Percentiles rank a stretch among this genome's conserved stretches.
phyloP scores from a whole-genome alignment of 2,797 vertebrate species.

The Ctenopoma kingsleyae region DNA sequence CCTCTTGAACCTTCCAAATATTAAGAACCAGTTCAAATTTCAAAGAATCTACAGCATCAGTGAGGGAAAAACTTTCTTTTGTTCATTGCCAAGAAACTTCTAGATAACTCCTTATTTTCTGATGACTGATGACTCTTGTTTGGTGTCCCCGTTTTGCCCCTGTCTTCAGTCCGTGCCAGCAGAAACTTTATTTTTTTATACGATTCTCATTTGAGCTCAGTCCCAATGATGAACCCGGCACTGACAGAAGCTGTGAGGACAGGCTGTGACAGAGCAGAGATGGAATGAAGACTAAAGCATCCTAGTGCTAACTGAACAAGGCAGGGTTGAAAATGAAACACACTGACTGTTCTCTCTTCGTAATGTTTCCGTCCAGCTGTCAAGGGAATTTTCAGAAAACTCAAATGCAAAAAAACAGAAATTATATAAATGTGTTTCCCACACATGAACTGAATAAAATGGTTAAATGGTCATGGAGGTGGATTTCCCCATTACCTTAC shows the following conservation, averaged over 20 bases:
- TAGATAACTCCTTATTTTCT: neutral
- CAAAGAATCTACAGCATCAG: neutral
- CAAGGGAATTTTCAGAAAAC: constrained; percentile 19
- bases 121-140: constrained; percentile 33
- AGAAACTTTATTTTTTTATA: constrained; percentile 38
- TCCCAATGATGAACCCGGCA: constrained; percentile 19
- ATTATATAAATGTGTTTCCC: constrained; percentile 11
- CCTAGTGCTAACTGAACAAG: constrained; percentile 42
- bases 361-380: constrained; percentile 22
- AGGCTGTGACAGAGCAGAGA: constrained; percentile 34
- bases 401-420: neutral
- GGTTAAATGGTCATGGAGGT: too few species aligned
- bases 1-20: neutral
- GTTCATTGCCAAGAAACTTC: constrained; percentile 7
- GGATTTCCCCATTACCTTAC: too few species aligned
- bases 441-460: too few species aligned
- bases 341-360: neutral
- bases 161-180: constrained; percentile 9
- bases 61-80: constrained; percentile 12
- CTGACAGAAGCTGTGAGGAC: constrained; percentile 45
- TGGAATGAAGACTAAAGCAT: constrained; percentile 32
- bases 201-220: constrained; percentile 30
- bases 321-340: constrained; percentile 32
- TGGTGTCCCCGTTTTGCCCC: constrained; percentile 30
- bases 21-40: constrained; percentile 15